Evolutionary conservation across 2,113 vertebrate species (phyloP).

Genomic region (Microcebus tavaratra): DNA sequence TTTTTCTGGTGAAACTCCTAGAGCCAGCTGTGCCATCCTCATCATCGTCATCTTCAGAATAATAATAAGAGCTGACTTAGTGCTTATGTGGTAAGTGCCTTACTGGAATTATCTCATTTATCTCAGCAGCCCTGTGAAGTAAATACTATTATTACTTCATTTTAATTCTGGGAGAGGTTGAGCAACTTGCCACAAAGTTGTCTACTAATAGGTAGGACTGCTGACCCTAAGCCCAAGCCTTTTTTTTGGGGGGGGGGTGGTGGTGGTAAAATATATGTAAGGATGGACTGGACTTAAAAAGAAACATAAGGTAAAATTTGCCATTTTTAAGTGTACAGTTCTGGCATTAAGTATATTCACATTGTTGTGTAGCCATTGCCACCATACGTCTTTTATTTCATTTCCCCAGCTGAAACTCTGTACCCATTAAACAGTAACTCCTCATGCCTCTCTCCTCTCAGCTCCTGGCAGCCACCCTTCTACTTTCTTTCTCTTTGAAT

Average conservation of each 20-base stretch:
- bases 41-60: neutral
- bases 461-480: neutral
- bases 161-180: slow-evolving; percentile 22
- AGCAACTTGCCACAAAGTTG: slow-evolving; percentile 26
- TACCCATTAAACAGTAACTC: neutral
- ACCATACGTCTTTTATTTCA: neutral
- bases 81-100: neutral
- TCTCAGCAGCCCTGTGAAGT: neutral
- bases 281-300: neutral
- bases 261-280: neutral
- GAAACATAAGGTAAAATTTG: neutral
- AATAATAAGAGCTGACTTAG: neutral
- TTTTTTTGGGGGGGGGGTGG: neutral
- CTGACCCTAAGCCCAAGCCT: neutral
- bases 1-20: neutral
- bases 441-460: neutral
- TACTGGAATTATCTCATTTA: neutral
- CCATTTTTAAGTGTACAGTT: neutral
- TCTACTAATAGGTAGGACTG: neutral
- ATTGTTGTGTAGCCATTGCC: neutral
- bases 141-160: neutral
- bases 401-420: neutral
- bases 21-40: neutral
- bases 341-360: neutral
- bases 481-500: neutral